A percentile compares a stretch with the other conserved stretches of the same genome.
These are phyloP conservation scores for Netelia virgata DNA, from an alignment of 2,888 invertebrate genomes.

Conservation along the genomic window DNA sequence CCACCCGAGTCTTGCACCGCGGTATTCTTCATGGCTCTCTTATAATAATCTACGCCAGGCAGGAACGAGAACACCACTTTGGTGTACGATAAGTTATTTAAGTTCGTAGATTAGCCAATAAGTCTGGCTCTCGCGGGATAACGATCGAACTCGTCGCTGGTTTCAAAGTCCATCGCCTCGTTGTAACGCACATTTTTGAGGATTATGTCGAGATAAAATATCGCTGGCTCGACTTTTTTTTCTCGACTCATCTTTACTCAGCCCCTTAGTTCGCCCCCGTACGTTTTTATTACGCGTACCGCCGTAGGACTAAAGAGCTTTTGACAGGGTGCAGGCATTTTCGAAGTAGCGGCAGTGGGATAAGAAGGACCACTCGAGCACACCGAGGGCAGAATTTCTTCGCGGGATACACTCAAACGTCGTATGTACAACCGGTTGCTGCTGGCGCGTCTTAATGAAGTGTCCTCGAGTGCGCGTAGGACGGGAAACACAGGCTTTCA, in stretches of 20 bases:
- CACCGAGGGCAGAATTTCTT: constrained; percentile 39
- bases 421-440: constrained; percentile 22
- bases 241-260: constrained; percentile 5
- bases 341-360: constrained; percentile 1
- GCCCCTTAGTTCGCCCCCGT: neutral
- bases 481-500: constrained; percentile 36
- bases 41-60: constrained; percentile 27
- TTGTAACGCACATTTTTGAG: neutral
- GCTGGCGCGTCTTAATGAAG: constrained; percentile 50
- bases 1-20: constrained; percentile 8
- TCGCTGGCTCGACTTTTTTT: constrained; percentile 1
- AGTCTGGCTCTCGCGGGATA: constrained; percentile 37
- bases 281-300: constrained; percentile 14
- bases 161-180: neutral
- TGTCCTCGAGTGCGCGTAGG: constrained; percentile 38
- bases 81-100: constrained; percentile 42
- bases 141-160: constrained; percentile 30
- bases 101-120: constrained; percentile 56
- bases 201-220: constrained; percentile 38
- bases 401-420: constrained; percentile 6
- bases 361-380: constrained; percentile 38
- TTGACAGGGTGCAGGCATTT: constrained; percentile 33
- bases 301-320: neutral
- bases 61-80: constrained; percentile 4
- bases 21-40: constrained; percentile 16